Conservation (phyloP, 2,797 vertebrate genomes). For the Anabas testudineus region DNA sequence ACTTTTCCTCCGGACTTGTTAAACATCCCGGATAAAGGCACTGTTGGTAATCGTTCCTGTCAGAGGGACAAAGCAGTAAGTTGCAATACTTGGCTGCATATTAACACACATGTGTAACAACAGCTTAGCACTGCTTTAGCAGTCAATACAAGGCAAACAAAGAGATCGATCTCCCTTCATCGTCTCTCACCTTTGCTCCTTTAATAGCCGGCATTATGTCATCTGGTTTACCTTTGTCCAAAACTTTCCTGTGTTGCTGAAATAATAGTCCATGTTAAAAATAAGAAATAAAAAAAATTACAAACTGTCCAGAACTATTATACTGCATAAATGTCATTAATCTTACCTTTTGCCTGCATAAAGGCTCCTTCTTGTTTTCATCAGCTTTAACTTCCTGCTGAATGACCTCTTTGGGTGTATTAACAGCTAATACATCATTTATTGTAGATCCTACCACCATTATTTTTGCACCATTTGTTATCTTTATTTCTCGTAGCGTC, state of each 20-base stretch:
- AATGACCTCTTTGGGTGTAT: conserved; percentile 95
- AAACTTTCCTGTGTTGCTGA: conserved; percentile 99
- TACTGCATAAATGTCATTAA: background rate
- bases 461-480: conserved; percentile 97
- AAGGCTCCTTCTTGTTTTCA: conserved; percentile 97
- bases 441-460: conserved; percentile 99
- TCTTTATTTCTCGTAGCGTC: conserved; percentile 96
- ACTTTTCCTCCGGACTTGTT: conserved; percentile 99
- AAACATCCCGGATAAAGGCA: conserved; percentile 98
- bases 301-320: background rate
- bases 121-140: background rate
- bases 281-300: conserved; percentile 1
- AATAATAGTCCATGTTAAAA: conserved; percentile 66
- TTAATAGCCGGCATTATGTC: conserved; percentile 96
- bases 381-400: conserved; percentile 98
- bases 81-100: conserved; percentile 6
- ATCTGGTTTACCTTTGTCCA: conserved; percentile 99
- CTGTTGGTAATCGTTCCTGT: conserved; percentile 96
- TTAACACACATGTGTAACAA: background rate
- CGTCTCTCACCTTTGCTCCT: conserved; percentile 91
- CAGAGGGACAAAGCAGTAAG: conserved; percentile 23
- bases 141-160: conserved; percentile 13
- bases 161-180: background rate
- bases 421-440: conserved; percentile 97
- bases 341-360: conserved; percentile 96